Base-by-base conservation (phyloP, 2,797 vertebrate species). In the Macropodus opercularis region DNA sequence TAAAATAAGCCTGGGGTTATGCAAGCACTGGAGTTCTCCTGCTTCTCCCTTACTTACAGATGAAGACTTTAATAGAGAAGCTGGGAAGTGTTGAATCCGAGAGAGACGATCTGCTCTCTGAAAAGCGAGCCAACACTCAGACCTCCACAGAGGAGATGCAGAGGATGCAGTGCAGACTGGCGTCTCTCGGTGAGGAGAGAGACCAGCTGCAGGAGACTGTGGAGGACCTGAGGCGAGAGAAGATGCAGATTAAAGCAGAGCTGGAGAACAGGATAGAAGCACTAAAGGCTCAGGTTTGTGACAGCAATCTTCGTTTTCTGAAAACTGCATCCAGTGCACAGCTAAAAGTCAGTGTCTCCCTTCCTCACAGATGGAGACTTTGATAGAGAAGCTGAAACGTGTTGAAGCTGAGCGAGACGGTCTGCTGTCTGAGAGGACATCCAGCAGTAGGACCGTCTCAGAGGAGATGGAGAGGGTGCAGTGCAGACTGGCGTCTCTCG, bases 201-300 rank as follows among this genome's bases (percentile, higher is more conserved):
- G 81, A 90, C 10, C 72, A 92, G 60, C 88, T 96, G 14, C 90
- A 82, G 60, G 79, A 90, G 51, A 56, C 34, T 1, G 60, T 93
- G 49, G 80, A 92, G 35, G 29, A 3, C 1, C 42, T 87, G 13
- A 81, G 63, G 57, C 65, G 76, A 24, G 90, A 94, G 79, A 91
- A 80, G 34, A 75, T 86, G 13, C 87, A 83, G 59, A 55, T 94
- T 13, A 61, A 32, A 14, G 77, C 51, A 12, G 80, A 93, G 17
- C 80, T 92, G 46, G 68, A 71, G 50, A 88, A 92, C 47, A 88
- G 60, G 19, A 44, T 80, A 40, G 64, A 88, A n/a, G n/a, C n/a
- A n/a, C n/a, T n/a, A n/a, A n/a, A n/a, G n/a, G n/a, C n/a, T n/a
- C n/a, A n/a, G n/a, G n/a, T n/a, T n/a, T n/a, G n/a, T n/a, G n/a